These are phyloP conservation scores for Phaethornis superciliosus DNA, from an alignment of 2,113 vertebrate species.

Conservation along the genomic window DNA sequence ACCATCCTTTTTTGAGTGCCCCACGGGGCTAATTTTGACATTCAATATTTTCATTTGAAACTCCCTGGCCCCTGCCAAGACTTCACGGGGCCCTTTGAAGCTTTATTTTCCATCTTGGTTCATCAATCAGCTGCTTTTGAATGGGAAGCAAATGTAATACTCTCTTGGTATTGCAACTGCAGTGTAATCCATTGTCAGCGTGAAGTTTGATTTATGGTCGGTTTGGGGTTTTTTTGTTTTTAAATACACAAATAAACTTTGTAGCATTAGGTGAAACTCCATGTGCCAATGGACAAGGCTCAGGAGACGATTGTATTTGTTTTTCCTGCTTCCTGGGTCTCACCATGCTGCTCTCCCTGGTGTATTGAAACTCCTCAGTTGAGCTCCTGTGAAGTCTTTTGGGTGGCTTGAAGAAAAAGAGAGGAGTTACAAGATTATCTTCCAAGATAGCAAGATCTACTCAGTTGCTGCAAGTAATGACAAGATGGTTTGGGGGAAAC, in stretches of 20 bases:
- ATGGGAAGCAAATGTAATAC: background rate
- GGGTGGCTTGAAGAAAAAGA: background rate
- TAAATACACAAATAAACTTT: background rate
- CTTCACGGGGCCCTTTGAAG: background rate
- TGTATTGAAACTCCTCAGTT: background rate
- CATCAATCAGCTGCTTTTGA: background rate
- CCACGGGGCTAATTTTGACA: background rate
- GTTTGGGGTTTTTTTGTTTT: no score
- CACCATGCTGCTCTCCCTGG: background rate
- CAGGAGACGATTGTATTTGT: background rate
- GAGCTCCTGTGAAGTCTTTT: background rate
- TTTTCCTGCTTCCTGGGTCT: background rate
- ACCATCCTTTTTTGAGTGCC: background rate
- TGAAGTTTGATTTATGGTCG: background rate
- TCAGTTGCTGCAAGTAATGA: background rate
- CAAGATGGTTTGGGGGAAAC: constrained; percentile 18
- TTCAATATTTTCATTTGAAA: background rate
- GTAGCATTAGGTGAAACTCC: background rate
- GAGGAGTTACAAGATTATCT: background rate
- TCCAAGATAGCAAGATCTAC: background rate
- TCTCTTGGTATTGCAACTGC: background rate
- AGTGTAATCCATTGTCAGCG: background rate
- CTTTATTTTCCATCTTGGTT: background rate
- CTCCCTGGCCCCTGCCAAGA: background rate
- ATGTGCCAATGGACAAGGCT: background rate